Evolutionary conservation across 2,113 vertebrate genomes (phyloP).

Genomic region (Philantomba maxwellii): DNA sequence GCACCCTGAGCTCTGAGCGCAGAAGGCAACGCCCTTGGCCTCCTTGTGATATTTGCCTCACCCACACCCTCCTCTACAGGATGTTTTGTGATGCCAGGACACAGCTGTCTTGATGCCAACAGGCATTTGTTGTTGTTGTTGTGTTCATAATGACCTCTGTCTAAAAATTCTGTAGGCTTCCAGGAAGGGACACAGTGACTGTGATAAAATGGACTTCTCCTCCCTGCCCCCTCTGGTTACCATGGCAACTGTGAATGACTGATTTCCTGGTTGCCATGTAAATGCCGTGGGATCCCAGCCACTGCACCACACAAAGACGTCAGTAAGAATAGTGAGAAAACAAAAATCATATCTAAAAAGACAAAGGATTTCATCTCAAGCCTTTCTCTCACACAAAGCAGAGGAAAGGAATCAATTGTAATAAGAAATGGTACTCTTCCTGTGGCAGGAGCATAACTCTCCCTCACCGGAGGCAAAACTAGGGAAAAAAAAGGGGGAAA

Average conservation of each 20-base stretch:
- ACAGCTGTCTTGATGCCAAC: not conserved
- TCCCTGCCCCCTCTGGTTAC: constrained; percentile 75
- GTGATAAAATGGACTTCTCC: constrained; percentile 68
- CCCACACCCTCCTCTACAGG: not conserved
- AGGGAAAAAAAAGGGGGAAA: constrained; percentile 20
- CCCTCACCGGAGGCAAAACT: not conserved
- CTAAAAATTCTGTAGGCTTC: constrained; percentile 22
- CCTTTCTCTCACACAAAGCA: not conserved
- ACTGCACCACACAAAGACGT: constrained; percentile 61
- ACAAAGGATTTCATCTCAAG: not conserved
- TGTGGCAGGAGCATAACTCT: not conserved
- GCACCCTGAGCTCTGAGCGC: not conserved
- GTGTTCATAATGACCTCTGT: constrained; percentile 16
- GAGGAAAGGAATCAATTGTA: not conserved
- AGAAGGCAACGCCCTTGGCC: not conserved
- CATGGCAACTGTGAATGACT: constrained; percentile 80
- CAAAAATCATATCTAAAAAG: constrained; percentile 18
- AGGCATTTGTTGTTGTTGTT: not conserved
- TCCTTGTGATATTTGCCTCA: not conserved
- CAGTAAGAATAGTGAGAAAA: constrained; percentile 40
- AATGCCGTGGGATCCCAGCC: constrained; percentile 61
- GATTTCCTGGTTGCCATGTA: constrained; percentile 83
- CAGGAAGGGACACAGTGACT: constrained; percentile 40
- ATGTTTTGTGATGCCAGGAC: not conserved
- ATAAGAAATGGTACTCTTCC: not conserved